Percentiles rank a stretch among this genome's conserved stretches.
Evolutionary conservation across 2,888 invertebrate species (phyloP).

Genomic region (Sisyra nigra): DNA sequence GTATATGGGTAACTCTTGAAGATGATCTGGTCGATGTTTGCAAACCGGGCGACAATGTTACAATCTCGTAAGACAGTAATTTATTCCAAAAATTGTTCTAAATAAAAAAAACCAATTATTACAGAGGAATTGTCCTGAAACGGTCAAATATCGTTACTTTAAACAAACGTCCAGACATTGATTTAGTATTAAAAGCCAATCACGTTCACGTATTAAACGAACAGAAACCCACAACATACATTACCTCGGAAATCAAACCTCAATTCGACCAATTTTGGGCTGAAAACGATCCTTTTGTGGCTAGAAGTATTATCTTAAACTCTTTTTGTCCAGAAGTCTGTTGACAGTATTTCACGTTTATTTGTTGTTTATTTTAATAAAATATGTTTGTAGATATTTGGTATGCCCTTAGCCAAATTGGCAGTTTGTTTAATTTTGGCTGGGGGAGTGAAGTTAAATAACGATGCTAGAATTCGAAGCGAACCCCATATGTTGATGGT

Average conservation of each 20-base stretch:
- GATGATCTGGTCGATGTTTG: slow-evolving; percentile 77
- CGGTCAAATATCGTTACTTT: slow-evolving; percentile 48
- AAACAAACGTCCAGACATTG: slow-evolving; percentile 49
- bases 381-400: slow-evolving; percentile 48
- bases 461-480: slow-evolving; percentile 41
- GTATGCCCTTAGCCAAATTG: slow-evolving; percentile 74
- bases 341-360: neutral
- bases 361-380: slow-evolving; percentile 4
- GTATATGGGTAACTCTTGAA: slow-evolving; percentile 62
- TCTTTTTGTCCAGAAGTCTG: slow-evolving; percentile 71
- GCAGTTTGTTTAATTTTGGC: slow-evolving; percentile 55
- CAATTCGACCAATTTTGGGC: slow-evolving; percentile 61
- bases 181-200: slow-evolving; percentile 54
- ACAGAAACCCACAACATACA: slow-evolving; percentile 26
- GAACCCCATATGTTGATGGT: slow-evolving; percentile 75
- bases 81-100: neutral
- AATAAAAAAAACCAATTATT: slow-evolving; percentile 11
- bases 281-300: slow-evolving; percentile 44
- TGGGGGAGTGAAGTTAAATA: slow-evolving; percentile 34
- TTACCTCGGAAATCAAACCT: slow-evolving; percentile 47
- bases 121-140: slow-evolving; percentile 58
- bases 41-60: slow-evolving; percentile 79
- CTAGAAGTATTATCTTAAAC: slow-evolving; percentile 59
- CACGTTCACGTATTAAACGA: slow-evolving; percentile 48
- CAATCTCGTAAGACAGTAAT: slow-evolving; percentile 45